phyloP scores from a whole-genome alignment of 2,797 vertebrate genomes.

The Sebastes diploproa region DNA sequence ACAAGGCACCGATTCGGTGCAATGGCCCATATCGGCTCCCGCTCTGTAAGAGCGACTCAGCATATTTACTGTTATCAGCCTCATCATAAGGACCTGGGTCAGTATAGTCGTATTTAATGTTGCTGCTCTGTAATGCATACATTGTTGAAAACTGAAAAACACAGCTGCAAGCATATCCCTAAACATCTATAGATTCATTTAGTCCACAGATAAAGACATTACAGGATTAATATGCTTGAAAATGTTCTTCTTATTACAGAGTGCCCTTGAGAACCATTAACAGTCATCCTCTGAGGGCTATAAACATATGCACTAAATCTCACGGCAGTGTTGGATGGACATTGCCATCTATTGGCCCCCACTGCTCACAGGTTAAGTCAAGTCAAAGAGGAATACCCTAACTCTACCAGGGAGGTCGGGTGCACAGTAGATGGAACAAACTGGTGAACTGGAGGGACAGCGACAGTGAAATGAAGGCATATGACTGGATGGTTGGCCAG shows the following conservation, averaged over 20 bases:
- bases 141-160: background rate
- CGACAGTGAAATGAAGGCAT: background rate
- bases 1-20: background rate
- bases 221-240: background rate
- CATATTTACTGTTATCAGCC: background rate
- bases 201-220: background rate
- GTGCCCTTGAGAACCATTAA: background rate
- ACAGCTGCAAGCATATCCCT: background rate
- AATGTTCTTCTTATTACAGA: background rate
- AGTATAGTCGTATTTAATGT: background rate
- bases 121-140: background rate
- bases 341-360: constrained; percentile 56
- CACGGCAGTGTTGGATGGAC: background rate
- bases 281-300: background rate
- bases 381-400: background rate
- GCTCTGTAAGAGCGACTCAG: background rate
- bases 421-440: background rate
- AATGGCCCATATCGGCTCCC: background rate
- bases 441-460: fast-evolving
- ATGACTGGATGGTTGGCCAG: background rate
- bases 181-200: background rate
- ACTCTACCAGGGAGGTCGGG: background rate
- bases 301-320: no score
- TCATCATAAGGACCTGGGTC: background rate
- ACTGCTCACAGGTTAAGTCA: background rate